A percentile compares a stretch with the other conserved stretches of the same genome.
phyloP scores from a whole-genome alignment of 2,113 vertebrate species.

The Fukomys damarensis region DNA sequence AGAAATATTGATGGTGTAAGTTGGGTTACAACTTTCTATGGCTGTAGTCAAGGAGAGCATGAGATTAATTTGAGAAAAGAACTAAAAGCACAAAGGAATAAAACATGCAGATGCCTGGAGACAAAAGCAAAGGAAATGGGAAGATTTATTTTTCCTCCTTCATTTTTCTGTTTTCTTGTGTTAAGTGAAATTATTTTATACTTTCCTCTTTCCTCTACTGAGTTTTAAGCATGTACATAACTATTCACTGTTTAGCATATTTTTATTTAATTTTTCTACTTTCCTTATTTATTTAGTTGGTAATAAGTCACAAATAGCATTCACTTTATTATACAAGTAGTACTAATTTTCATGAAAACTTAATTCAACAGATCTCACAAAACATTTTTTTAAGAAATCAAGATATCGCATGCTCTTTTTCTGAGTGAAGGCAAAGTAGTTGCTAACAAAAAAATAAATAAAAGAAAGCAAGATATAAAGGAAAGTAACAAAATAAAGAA shows the following conservation, averaged over 20 bases:
- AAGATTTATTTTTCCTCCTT: neutral
- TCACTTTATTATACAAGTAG: neutral
- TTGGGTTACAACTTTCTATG: neutral
- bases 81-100: neutral
- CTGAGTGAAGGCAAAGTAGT: too few species aligned
- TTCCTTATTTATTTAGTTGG: conserved; percentile 1
- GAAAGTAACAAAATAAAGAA: conserved; percentile 20
- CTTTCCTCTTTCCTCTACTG: neutral
- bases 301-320: neutral
- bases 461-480: too few species aligned
- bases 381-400: neutral
- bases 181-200: neutral
- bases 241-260: neutral
- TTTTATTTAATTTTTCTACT: neutral
- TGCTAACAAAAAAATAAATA: too few species aligned
- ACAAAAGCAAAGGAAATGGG: neutral
- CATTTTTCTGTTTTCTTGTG: neutral
- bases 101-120: fast-evolving
- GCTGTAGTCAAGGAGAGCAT: neutral
- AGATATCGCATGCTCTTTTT: neutral
- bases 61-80: neutral
- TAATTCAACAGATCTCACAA: neutral
- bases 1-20: neutral
- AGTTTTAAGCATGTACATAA: neutral
- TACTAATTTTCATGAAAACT: neutral